Conservation (phyloP, 2,113 vertebrate species). For the Ceyx margarethae region DNA sequence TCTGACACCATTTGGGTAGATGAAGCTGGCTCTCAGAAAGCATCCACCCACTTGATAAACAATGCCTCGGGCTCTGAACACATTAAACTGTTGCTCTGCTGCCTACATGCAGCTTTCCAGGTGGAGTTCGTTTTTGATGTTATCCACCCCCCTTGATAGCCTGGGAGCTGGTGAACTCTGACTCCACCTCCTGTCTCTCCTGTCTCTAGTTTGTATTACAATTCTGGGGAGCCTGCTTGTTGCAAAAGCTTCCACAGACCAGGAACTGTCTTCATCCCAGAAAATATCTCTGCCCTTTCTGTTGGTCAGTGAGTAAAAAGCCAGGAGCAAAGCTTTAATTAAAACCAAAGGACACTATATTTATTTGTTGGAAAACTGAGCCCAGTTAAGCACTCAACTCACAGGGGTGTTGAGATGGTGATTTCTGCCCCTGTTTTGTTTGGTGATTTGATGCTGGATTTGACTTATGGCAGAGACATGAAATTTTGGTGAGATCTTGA, state of each 20-base stretch:
- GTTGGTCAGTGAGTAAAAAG: neutral
- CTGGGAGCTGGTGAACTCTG: neutral
- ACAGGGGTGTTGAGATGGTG: neutral
- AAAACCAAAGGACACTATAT: neutral
- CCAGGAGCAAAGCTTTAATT: neutral
- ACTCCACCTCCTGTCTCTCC: neutral
- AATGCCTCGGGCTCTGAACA: neutral
- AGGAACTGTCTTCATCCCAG: neutral
- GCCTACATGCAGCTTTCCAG: slow-evolving; percentile 41
- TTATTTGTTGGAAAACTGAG: neutral
- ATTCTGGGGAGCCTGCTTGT: neutral
- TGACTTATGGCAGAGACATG: neutral
- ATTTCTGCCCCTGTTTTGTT: neutral
- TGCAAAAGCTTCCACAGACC: neutral
- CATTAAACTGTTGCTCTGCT: slow-evolving; percentile 38
- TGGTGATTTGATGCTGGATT: neutral
- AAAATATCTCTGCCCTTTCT: neutral
- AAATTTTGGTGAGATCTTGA: neutral
- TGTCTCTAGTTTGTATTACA: neutral
- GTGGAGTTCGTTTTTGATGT: slow-evolving; percentile 45
- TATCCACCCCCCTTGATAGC: neutral
- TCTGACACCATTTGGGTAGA: slow-evolving; percentile 54
- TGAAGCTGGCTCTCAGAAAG: slow-evolving; percentile 45
- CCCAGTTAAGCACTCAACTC: neutral
- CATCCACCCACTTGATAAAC: slow-evolving; percentile 57